Evolutionary conservation across 1,140 invertebrate genomes (phyloP), one percentile per base, ranked within the genome.

Genomic region (Alviniconcha marisindica): DNA sequence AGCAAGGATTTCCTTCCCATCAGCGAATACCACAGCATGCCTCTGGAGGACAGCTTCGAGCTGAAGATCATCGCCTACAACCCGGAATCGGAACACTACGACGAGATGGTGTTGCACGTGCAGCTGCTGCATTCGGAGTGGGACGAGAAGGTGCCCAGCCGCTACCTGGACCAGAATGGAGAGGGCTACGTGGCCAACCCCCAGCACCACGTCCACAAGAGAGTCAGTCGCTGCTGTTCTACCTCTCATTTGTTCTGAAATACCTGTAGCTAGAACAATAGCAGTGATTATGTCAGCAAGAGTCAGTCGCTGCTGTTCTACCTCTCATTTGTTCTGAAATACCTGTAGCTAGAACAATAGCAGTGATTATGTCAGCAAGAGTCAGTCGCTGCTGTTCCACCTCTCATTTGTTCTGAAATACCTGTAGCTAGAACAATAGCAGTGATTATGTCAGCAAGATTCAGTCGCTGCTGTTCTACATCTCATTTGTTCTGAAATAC

Each of bases 161-260:
- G 77, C 31, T 44, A 60, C 5, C 21, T 79, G 77, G 77, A 79
- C 36, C 2, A 4, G 12, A 5, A 36, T n/a, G 77, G 54, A 0
- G 77, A 63, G 18, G 56, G 54, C 4, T 56, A 56, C 28, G 40
- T 60, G 77, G 51, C 14, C 14, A 18, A n/a, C 12, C 15, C 1
- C 10, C 10, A n/a, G 1, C 77, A 79, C 51, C 51, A 63, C 77
- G 63, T 79, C 24, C 77, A 79, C 56, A 79, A 79, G 77, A 28
- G 77, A 38, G 77, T 79, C 7, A 63, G 77, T 63, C 12, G 7
- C 10, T 28, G 12, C 10, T 69, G 12, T 1, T 36, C 4, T 31
- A 28, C 33, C 10, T 69, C 24, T 60, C 56, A 0, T 60, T 60
- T n/a, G n/a, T n/a, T n/a, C n/a, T n/a, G n/a, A n/a, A n/a, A n/a